Evolutionary conservation across 2,113 vertebrate species (phyloP).

Genomic region (Corythaeola cristata): DNA sequence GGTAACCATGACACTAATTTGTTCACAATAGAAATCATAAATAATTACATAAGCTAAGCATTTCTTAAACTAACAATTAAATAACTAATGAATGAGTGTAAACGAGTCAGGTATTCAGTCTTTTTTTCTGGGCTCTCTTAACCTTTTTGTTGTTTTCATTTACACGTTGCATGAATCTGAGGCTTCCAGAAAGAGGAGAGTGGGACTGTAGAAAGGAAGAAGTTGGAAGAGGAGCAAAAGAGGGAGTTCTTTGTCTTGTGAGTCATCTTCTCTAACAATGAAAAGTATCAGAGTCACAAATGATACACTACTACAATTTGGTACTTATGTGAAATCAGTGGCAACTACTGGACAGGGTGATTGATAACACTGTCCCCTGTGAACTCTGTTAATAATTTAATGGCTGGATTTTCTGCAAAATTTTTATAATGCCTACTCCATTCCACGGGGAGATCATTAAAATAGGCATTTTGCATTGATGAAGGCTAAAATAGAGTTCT

Average conservation of each 20-base stretch:
- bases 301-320: background rate
- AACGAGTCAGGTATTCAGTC: background rate
- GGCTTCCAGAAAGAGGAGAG: background rate
- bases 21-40: background rate
- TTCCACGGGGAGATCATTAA: constrained; percentile 3
- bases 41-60: background rate
- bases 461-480: background rate
- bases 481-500: constrained; percentile 10
- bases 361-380: background rate
- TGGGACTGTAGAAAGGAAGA: background rate
- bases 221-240: background rate
- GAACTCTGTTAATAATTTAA: constrained; percentile 7
- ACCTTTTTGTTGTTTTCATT: background rate
- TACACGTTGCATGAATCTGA: background rate
- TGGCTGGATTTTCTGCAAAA: background rate
- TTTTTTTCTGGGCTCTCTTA: background rate
- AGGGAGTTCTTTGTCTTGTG: background rate
- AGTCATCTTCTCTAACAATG: background rate
- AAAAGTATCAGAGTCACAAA: background rate
- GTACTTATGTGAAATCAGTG: background rate
- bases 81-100: background rate
- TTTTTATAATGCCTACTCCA: background rate
- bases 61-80: background rate
- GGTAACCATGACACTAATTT: background rate
- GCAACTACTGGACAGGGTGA: background rate